A percentile compares a stretch with the other conserved stretches of the same genome.
Conservation (phyloP, 1,140 invertebrate genomes). For the Drosophila nikananu region DNA sequence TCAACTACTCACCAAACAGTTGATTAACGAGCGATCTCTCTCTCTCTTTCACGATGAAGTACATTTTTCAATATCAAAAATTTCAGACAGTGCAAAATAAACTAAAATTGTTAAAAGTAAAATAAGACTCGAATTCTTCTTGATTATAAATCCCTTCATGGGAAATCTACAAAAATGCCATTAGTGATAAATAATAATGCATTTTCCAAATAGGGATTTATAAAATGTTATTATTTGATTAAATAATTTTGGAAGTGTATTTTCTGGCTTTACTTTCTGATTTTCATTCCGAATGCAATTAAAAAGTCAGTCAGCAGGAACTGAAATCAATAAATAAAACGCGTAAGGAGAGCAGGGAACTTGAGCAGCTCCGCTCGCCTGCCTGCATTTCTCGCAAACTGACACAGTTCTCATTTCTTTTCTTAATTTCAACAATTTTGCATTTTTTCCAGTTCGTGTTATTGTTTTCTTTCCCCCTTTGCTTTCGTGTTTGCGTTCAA, state of each 20-base stretch:
- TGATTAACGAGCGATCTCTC: constrained; percentile 38
- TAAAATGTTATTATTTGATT: too few species aligned
- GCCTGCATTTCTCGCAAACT: constrained; percentile 10
- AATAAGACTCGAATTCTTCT: too few species aligned
- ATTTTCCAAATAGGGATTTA: not conserved
- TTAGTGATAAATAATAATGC: not conserved
- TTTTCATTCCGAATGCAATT: constrained; percentile 30
- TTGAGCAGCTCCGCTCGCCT: not conserved
- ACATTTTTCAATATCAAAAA: not conserved
- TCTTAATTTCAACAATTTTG: constrained; percentile 37
- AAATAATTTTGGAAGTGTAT: constrained; percentile 2
- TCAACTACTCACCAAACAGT: constrained; percentile 35
- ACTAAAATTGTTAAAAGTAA: not conserved
- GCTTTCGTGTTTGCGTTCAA: constrained; percentile 32
- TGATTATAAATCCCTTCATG: too few species aligned
- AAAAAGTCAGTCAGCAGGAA: constrained; percentile 29
- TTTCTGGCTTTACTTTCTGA: constrained; percentile 2
- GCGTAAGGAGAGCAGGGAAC: constrained; percentile 8
- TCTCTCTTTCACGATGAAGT: not conserved
- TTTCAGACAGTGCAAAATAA: not conserved
- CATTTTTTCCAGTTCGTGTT: constrained; percentile 13
- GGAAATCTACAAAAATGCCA: too few species aligned
- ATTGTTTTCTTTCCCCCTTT: constrained; percentile 31
- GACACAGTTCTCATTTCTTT: constrained; percentile 42
- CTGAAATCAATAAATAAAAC: constrained; percentile 39